These are phyloP conservation scores for Apamea epomidion DNA, from an alignment of 2,888 invertebrate genomes.

Conservation along the genomic window DNA sequence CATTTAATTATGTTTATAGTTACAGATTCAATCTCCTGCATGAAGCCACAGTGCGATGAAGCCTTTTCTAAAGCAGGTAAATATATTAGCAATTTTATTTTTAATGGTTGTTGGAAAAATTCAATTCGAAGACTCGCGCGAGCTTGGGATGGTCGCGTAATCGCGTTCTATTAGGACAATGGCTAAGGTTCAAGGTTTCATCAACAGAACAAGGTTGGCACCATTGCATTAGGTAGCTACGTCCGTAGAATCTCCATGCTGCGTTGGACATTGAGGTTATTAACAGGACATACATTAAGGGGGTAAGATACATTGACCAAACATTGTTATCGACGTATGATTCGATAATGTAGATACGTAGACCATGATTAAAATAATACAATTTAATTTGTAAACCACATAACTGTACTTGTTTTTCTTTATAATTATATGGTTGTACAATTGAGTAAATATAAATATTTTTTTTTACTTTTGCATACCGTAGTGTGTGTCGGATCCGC, in stretches of 20 bases:
- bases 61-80: conserved; percentile 84
- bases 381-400: too few species aligned
- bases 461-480: too few species aligned
- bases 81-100: neutral
- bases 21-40: conserved; percentile 62
- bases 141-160: neutral
- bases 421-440: too few species aligned
- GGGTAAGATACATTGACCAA: neutral
- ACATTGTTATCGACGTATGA: neutral
- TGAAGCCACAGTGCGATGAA: conserved; percentile 75
- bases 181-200: neutral
- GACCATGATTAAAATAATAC: neutral
- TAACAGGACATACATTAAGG: neutral
- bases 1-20: conserved; percentile 20
- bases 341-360: neutral
- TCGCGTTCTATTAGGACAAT: neutral
- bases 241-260: neutral
- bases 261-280: conserved; percentile 7
- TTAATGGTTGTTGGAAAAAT: neutral
- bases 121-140: neutral
- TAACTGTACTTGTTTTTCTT: too few species aligned
- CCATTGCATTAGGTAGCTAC: neutral
- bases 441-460: too few species aligned
- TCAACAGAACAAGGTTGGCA: neutral
- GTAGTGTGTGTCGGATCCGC: too few species aligned